Conservation (phyloP, 2,113 vertebrate species). For the Charadrius vociferus region DNA sequence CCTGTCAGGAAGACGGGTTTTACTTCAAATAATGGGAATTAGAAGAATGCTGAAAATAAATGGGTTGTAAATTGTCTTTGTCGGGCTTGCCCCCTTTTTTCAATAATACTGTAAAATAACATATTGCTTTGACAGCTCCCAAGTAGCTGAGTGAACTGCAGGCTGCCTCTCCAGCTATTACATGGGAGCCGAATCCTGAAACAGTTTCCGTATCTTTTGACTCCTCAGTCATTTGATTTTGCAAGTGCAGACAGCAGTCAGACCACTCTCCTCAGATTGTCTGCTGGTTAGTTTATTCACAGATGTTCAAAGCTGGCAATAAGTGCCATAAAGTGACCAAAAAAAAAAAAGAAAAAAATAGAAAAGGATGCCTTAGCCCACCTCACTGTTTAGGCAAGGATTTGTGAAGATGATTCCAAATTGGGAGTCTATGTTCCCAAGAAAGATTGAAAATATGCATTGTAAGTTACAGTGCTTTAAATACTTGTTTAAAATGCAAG, state of each 20-base stretch:
- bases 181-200: neutral
- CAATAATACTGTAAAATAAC: neutral
- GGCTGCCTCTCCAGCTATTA: neutral
- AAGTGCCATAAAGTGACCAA: neutral
- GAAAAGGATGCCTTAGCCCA: neutral
- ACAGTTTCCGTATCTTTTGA: neutral
- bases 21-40: slow-evolving; percentile 35
- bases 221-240: neutral
- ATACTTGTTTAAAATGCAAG: neutral
- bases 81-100: neutral
- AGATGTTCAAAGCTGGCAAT: neutral
- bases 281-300: neutral
- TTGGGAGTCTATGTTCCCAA: neutral
- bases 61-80: neutral
- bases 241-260: neutral
- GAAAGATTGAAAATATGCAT: fast-evolving
- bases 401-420: neutral
- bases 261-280: neutral
- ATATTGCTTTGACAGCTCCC: neutral
- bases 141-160: neutral
- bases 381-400: neutral
- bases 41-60: slow-evolving; percentile 24
- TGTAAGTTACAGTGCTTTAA: neutral
- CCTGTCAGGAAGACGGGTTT: slow-evolving; percentile 17
- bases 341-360: neutral